A percentile compares a stretch with the other conserved stretches of the same genome.
Conservation (phyloP, 64 coral and sea anemone genomes). For the Montipora efflorescens region DNA sequence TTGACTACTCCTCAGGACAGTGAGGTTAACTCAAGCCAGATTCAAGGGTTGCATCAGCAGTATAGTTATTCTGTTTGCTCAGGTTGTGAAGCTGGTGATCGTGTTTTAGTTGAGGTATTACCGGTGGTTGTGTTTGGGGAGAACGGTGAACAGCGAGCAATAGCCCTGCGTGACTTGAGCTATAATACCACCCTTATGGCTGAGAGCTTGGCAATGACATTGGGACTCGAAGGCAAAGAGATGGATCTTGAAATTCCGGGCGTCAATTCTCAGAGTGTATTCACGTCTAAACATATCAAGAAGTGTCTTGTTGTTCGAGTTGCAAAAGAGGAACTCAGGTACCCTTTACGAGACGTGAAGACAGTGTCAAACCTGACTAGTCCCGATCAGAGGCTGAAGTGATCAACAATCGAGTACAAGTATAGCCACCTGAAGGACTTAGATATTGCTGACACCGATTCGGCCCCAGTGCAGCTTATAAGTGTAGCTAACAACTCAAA, state of each 20-base stretch:
- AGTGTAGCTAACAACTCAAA: too few species aligned
- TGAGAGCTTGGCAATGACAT: not conserved
- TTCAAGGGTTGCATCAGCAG: too few species aligned
- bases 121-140: too few species aligned
- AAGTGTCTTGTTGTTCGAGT: slow-evolving; percentile 2
- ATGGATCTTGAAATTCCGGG: slow-evolving; percentile 23
- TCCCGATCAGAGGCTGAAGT: too few species aligned
- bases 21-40: too few species aligned
- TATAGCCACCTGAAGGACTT: slow-evolving; percentile 1
- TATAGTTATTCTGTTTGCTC: too few species aligned
- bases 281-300: slow-evolving; percentile 21
- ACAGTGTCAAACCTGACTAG: too few species aligned
- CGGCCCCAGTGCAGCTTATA: too few species aligned
- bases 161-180: slow-evolving; percentile 1
- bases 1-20: too few species aligned
- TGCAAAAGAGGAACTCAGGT: not conserved
- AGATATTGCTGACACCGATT: not conserved
- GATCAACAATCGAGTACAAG: not conserved
- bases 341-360: not conserved
- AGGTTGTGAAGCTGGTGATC: too few species aligned
- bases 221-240: slow-evolving; percentile 14
- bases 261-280: not conserved
- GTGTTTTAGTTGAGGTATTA: too few species aligned
- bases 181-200: not conserved
- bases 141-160: not conserved